Base-by-base conservation (phyloP, 2,888 invertebrate species). In the Coleophora deauratella region DNA sequence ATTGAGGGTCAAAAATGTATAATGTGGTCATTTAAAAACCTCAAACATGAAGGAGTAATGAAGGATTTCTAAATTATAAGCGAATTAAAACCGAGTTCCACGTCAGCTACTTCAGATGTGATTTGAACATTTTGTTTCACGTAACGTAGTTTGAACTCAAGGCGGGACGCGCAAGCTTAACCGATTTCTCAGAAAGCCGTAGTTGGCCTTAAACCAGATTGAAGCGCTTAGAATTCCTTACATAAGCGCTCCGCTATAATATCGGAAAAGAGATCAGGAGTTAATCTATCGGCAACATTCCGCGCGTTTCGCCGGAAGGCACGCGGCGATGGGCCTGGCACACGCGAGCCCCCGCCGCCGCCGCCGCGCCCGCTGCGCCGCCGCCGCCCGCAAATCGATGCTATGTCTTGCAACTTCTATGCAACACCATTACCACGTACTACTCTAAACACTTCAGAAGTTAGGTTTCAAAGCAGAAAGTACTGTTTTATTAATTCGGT, bases 281-380 rank as follows among this genome's bases (percentile, higher is more conserved):
- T 84, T 84, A 84, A 84, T 84, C 82, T 84, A 84, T 82, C 79
- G 81, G 81, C 80, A 84, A 82, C 81, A 82, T 82, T 82, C 79
- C 75, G 74, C 70, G 81, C 77, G 78, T 80, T 81, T 77, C 72
- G 80, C 81, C 82, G 84, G 82, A 82, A 84, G 82, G 81, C 80
- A 79, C 57, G 63, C 21, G 21, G 21, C 21, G 21, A 21, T 21
- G 21, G 21, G 65, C 59, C 67, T 63, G 61, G 59, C 62, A 46
- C 46, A 43, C 47, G 43, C 62, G 59, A 59, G 55, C 59, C 56
- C 50, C 59, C 51, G 57, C 59, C 60, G 56, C 44, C 51, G 55
- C 52, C 47, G 58, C 60, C 49, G 50, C 45, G 47, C 46, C 37
- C 45, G 46, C 43, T 38, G 62, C 64, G n/a, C n/a, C n/a, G n/a